phyloP scores from a whole-genome alignment of 2,888 invertebrate species.

The Bombylius major region DNA sequence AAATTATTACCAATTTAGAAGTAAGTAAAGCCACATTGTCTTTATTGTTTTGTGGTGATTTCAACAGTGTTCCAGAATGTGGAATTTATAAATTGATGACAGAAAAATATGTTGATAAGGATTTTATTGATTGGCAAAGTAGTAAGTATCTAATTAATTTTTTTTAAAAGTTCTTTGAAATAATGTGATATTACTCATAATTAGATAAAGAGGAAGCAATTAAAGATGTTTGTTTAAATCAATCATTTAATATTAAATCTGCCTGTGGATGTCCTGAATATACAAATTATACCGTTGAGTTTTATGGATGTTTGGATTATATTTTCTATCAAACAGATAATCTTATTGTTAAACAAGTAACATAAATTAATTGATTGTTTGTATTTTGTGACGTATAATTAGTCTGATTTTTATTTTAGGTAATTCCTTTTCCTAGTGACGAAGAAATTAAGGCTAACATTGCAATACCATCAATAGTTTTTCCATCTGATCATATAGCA shows the following conservation, averaged over 20 bases:
- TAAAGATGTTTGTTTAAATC: constrained; percentile 46
- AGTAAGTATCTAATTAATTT: constrained; percentile 43
- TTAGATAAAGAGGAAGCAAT: constrained; percentile 55
- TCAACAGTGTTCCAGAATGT: constrained; percentile 76
- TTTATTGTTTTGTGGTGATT: constrained; percentile 80
- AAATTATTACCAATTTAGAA: constrained; percentile 35
- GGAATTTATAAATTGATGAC: constrained; percentile 71
- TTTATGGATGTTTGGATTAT: constrained; percentile 82
- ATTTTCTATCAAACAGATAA: constrained; percentile 65
- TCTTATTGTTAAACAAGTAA: constrained; percentile 51
- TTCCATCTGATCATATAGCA: constrained; percentile 91
- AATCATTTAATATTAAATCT: constrained; percentile 53
- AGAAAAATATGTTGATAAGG: constrained; percentile 47
- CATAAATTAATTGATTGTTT: not conserved
- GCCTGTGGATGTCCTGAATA: constrained; percentile 74
- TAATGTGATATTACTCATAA: constrained; percentile 16
- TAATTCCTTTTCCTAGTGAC: constrained; percentile 66
- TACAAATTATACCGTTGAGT: constrained; percentile 73
- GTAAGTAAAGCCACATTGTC: constrained; percentile 27
- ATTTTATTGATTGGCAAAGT: constrained; percentile 63
- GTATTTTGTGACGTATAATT: constrained; percentile 13
- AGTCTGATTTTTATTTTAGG: constrained; percentile 34
- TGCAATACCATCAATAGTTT: constrained; percentile 78
- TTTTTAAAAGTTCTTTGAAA: not conserved
- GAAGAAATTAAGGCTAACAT: constrained; percentile 60